Base-by-base conservation (phyloP, 1,140 invertebrate species). In the Planococcus citri region DNA sequence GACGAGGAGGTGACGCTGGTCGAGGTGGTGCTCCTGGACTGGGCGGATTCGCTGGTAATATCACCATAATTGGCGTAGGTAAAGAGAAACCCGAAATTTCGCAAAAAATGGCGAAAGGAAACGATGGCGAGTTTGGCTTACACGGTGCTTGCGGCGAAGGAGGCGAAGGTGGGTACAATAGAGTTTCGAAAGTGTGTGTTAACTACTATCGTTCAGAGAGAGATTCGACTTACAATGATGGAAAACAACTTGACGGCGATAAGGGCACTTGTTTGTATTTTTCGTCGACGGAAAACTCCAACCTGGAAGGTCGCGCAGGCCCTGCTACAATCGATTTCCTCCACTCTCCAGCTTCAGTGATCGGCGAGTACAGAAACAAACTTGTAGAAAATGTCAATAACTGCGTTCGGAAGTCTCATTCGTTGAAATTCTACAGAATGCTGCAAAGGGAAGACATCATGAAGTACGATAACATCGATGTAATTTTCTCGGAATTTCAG, bases 1-100 rank as follows among this genome's bases (percentile, higher is more conserved):
- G 60, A 10, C 2, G 9, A 64, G 60, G 60, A 14, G 60, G 71
- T 25, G 57, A 37, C 38, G 41, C 27, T 22, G 71, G 71, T n/a
- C 20, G 6, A 22, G 71, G 68, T 38, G 71, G 71, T 3, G n/a
- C 22, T 51, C 68, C 33, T 12, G 71, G 71, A 25, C 0, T 57
- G 24, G 71, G 51, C 69, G 71, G 71, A 10, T 9, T 8, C 4
- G 1, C 4, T 10, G 57, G 70, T 2, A 57, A 57, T 10, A 21
- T 71, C 17, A 22, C 51, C 4, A 8, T 22, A 17, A 22, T n/a
- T 8, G 17, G 21, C 17, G 4, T 22, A 3, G 51, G 17, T 4
- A 58, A 22, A 4, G 51, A 20, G 4, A 4, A 4, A 58, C 6
- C 21, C 4, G 4, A n/a, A 33, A 6, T 6, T 33, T 6, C 12